Evolutionary conservation across 2,797 vertebrate species (phyloP), one percentile per base, ranked within the genome.

Genomic region (Scomberomorus guttatus): DNA sequence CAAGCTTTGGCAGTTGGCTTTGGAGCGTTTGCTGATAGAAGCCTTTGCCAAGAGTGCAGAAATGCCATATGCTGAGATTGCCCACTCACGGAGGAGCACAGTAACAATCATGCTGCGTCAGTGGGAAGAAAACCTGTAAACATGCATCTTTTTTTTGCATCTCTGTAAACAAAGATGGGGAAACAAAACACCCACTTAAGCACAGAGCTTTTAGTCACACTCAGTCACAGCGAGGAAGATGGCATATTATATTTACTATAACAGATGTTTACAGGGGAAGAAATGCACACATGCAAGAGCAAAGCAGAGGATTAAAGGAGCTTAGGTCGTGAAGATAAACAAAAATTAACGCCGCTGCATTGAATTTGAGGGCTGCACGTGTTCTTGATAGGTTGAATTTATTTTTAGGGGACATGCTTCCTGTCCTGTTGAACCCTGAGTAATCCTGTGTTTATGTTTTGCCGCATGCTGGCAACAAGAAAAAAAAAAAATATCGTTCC

Each of bases 51-150:
- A 90, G 69, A 90, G 87, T 73, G 79, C 85, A 84, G 72, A 77
- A 65, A 71, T 64, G 84, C 92, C 92, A 91, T 93, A 94, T 92
- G 93, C 85, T 80, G 78, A 84, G 80, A 83, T 79, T 85, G 76
- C 88, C 83, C 90, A 83, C 86, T 89, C 86, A 51, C 50, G 48
- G 57, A 82, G 57, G 72, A 82, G 63, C 29, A 64, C 69, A 7
- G 77, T 74, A 83, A 82, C 80, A 13, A 81, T 83, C 81, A 75
- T 63, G 85, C 90, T 86, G 86, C 22, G 75, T 91, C 87, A 82
- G 73, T 75, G 83, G 76, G 68, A 77, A 56, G 70, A 8, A 79
- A 85, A 90, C 80, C 58, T 82, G 79, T 74, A 66, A 87, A 86
- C 69, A 71, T 13, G 73, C 68, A 77, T 83, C 68, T 32, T 32